Evolutionary conservation across 2,888 invertebrate genomes (phyloP).

Genomic region (Eupithecia subumbrata): DNA sequence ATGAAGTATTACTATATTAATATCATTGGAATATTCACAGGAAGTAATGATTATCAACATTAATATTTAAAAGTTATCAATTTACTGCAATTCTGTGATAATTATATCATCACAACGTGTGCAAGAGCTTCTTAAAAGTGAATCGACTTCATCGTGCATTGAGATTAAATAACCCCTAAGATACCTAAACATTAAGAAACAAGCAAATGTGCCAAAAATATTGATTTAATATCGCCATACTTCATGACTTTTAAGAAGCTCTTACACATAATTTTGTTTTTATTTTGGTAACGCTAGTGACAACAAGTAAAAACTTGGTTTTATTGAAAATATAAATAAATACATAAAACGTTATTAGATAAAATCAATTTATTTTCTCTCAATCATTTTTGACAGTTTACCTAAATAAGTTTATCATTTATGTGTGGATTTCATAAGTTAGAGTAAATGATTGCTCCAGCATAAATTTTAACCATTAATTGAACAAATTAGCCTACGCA

Average conservation of each 20-base stretch:
- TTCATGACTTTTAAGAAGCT: conserved; percentile 18
- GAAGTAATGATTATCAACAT: background rate
- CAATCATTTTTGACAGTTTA: background rate
- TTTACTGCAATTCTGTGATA: conserved; percentile 44
- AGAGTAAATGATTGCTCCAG: conserved; percentile 5
- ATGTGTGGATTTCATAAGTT: background rate
- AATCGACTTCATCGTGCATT: conserved; percentile 1
- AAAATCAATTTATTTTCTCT: conserved; percentile 2
- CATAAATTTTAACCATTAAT: conserved; percentile 4
- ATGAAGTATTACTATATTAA: too few species aligned
- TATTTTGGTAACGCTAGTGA: conserved; percentile 16
- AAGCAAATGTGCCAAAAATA: conserved; percentile 47
- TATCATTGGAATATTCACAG: background rate
- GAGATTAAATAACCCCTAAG: conserved; percentile 21
- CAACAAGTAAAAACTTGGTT: conserved; percentile 1
- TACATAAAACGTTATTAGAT: background rate
- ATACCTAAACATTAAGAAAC: conserved; percentile 22
- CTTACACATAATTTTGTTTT: conserved; percentile 20
- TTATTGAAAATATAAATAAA: background rate
- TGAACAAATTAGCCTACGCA: conserved; percentile 37
- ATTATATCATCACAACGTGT: conserved; percentile 35
- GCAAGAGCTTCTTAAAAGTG: conserved; percentile 40
- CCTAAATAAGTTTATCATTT: background rate
- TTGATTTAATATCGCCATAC: conserved; percentile 6
- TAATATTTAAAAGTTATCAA: background rate